phyloP scores from a whole-genome alignment of 2,113 vertebrate genomes.

The Recurvirostra avosetta region DNA sequence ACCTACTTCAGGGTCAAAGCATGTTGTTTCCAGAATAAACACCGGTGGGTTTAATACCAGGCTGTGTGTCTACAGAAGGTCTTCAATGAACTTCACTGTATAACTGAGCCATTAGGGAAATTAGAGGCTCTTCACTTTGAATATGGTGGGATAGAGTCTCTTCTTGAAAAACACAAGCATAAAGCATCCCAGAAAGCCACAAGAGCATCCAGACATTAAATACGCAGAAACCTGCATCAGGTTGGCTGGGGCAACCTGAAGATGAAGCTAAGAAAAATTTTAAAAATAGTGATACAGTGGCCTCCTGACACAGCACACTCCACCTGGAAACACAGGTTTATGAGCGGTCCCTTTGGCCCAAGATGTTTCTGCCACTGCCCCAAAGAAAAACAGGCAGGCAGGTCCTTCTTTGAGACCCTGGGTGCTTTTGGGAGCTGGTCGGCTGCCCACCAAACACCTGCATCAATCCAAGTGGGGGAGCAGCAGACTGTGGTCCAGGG shows the following conservation, averaged over 20 bases:
- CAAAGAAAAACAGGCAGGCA: background rate
- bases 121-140: background rate
- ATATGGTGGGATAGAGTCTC: background rate
- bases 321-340: background rate
- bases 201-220: background rate
- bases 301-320: background rate
- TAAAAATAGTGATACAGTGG: background rate
- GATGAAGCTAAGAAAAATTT: background rate
- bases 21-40: background rate
- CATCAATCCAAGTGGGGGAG: background rate
- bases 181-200: background rate
- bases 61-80: background rate
- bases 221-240: background rate
- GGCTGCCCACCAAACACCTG: background rate
- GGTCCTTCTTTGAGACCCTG: background rate
- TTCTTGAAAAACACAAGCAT: background rate
- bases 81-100: background rate
- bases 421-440: accelerated
- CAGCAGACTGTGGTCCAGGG: background rate
- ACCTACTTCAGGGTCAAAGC: background rate
- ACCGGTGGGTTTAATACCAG: background rate
- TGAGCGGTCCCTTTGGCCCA: accelerated
- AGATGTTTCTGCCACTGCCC: background rate
- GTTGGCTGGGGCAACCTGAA: background rate
- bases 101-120: background rate